Percentiles rank a stretch among this genome's conserved stretches.
These are phyloP conservation scores for Alviniconcha strummeri DNA, from an alignment of 2,888 invertebrate genomes.

Conservation along the genomic window DNA sequence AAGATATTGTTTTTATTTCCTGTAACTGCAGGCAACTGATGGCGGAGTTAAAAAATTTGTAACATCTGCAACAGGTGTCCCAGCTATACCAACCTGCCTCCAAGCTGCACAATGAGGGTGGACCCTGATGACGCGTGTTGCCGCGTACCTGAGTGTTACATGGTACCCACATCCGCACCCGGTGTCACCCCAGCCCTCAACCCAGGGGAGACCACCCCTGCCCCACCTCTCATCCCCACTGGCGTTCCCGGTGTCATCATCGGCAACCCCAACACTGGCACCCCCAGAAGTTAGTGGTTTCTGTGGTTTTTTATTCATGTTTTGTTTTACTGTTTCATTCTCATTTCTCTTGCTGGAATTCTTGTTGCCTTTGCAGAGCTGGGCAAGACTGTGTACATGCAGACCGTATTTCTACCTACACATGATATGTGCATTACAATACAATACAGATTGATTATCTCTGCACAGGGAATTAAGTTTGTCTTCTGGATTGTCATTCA, in stretches of 20 bases:
- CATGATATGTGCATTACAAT: too few species aligned
- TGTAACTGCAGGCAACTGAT: too few species aligned
- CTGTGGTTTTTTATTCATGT: background rate
- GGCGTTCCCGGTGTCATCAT: constrained; percentile 15
- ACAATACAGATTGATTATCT: too few species aligned
- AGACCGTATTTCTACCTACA: too few species aligned
- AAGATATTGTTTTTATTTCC: too few species aligned
- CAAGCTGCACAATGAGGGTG: constrained; percentile 52
- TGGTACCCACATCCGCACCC: background rate
- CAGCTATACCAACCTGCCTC: constrained; percentile 52
- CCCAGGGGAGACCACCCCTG: constrained; percentile 7
- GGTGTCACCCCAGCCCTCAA: background rate
- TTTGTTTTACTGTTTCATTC: background rate
- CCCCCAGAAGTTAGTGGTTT: constrained; percentile 4
- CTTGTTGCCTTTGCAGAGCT: too few species aligned
- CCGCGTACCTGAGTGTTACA: constrained; percentile 48
- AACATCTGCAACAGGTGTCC: constrained; percentile 47
- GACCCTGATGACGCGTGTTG: constrained; percentile 59
- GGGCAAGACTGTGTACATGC: too few species aligned
- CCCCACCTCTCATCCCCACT: constrained; percentile 3
- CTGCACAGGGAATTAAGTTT: too few species aligned
- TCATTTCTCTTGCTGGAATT: too few species aligned
- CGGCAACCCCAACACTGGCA: constrained; percentile 16
- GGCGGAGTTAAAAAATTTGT: too few species aligned
- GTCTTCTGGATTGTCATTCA: too few species aligned